Base-by-base conservation (phyloP, 2,888 invertebrate genomes). In the Autographa pulchrina region DNA sequence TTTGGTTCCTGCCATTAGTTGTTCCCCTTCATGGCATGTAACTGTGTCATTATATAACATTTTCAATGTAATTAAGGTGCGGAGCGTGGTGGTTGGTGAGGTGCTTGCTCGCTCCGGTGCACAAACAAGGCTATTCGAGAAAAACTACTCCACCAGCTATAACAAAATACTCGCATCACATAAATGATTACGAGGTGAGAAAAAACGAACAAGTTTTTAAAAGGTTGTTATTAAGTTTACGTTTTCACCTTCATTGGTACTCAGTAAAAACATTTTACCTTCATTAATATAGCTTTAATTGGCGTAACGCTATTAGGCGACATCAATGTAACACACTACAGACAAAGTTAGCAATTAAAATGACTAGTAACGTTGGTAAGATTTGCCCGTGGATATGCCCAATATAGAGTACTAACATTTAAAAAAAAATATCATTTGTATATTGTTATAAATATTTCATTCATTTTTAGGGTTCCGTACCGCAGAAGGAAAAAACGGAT, bases 141-240 rank as follows among this genome's bases (percentile, higher is more conserved):
- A 63, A 66, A 72, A 56, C 41, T 14, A 18, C 65, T 20, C 16
- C 20, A 43, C 56, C 72, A 38, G 31, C 6, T 18, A 31, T 65
- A 65, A 66, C 65, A 38, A 68, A 61, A 43, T 60, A 43, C 65
- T 58, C 43, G 20, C 74, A 60, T 59, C 62, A 67, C 65, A 62
- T 63, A 74, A 66, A 78, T 70, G 69, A 64, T 73, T 77, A 69
- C 25, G 31, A 62, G 18, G n/a, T 31, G 25, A 48, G 59, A 68
- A 60, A 77, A 62, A 69, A 61, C 1, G 8, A 65, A 64, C 74
- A 43, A 54, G 68, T 68, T 69, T 68, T 52, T 62, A 75, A 72
- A 69, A 69, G 66, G 56, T 65, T 68, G 63, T 63, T 54, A 54
- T 62, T 48, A 54, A 59, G 59, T 61, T 25, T 25, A 20, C 43